Evolutionary conservation across 2,797 vertebrate species (phyloP), one percentile per base, ranked within the genome.

Genomic region (Poeciliopsis presidionis): DNA sequence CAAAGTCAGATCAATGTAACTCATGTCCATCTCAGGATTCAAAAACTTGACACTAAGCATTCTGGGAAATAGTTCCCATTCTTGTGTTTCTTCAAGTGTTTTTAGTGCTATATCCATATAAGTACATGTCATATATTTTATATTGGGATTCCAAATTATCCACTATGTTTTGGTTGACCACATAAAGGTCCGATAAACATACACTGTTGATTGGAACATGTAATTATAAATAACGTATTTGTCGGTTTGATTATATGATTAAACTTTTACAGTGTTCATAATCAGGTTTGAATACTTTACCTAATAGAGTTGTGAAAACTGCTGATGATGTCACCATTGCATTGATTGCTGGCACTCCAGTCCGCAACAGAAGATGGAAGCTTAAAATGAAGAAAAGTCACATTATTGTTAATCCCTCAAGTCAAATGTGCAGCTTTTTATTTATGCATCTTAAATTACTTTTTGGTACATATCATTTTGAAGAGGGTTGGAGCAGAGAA

Each of bases 321-420:
- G 43, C 14, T 16, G 25, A 91, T 33, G 33, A 33, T 6, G 0
- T 43, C 0, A n/a, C 13, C 1, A 6, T 0, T 41, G 63, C 88
- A 90, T 0, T 11, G 45, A 13, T 41, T 88, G 67, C 74, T 41
- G 1, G 61, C 25, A 2, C 73, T 84, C 87, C 90, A 92, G 63
- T 89, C 84, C 18, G 72, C 18, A 41, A 53, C 74, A 81, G 91
- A 87, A 46, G 61, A n/a, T 18, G 91, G 91, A 22, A 89, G 36
- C 91, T 92, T 70, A 73, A 33, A 85, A 72, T 11, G 0, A 11
- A 20, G 2, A 3, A 36, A 4, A n/a, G 43, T 0, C n/a, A 0
- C 47, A 9, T 5, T 2, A 13, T 39, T 1, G 47, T 49, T 20
- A 2, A 49, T 20, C 47, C 2, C 6, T 51, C 47, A 57, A 22